Evolutionary conservation across 92 coral and sea anemone genomes (phyloP).

Genomic region (Siderastrea siderea): DNA sequence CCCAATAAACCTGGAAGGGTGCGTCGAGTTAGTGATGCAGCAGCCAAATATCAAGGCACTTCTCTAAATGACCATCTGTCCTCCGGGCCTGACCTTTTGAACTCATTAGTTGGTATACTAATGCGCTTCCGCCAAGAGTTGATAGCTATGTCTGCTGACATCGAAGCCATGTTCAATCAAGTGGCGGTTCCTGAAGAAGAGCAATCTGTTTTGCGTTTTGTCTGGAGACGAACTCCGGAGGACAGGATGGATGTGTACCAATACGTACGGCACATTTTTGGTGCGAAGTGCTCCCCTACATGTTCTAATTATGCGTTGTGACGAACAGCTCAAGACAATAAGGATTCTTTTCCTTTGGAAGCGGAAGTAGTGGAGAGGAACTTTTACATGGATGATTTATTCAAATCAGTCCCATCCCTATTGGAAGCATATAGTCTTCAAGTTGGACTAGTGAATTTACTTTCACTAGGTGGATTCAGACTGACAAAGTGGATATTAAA

Average conservation of each 20-base stretch:
- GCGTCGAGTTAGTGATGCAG: conserved; percentile 3
- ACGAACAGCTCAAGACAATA: not conserved
- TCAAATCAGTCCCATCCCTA: conserved; percentile 24
- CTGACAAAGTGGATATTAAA: conserved; percentile 58
- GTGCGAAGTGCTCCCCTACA: conserved; percentile 45
- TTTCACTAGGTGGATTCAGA: conserved; percentile 24
- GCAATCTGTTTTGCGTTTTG: conserved; percentile 42
- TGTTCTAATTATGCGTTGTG: not conserved
- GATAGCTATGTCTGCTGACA: conserved; percentile 67
- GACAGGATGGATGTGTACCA: conserved; percentile 18
- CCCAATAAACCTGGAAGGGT: conserved; percentile 48
- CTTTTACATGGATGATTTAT: conserved; percentile 50
- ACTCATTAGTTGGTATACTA: conserved; percentile 39
- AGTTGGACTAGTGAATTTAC: conserved; percentile 10
- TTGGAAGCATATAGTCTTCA: conserved; percentile 19
- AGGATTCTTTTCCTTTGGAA: conserved; percentile 27
- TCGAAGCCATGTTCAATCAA: conserved; percentile 64
- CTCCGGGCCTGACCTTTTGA: conserved; percentile 58
- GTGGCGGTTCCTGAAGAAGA: conserved; percentile 53
- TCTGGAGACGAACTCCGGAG: conserved; percentile 10
- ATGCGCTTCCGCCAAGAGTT: conserved; percentile 62
- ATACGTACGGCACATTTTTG: conserved; percentile 29
- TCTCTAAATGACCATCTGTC: conserved; percentile 40
- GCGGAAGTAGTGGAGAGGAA: conserved; percentile 17
- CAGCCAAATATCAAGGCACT: conserved; percentile 34